Base-by-base conservation (phyloP, 2,888 invertebrate species). In the Thereva unica region DNA sequence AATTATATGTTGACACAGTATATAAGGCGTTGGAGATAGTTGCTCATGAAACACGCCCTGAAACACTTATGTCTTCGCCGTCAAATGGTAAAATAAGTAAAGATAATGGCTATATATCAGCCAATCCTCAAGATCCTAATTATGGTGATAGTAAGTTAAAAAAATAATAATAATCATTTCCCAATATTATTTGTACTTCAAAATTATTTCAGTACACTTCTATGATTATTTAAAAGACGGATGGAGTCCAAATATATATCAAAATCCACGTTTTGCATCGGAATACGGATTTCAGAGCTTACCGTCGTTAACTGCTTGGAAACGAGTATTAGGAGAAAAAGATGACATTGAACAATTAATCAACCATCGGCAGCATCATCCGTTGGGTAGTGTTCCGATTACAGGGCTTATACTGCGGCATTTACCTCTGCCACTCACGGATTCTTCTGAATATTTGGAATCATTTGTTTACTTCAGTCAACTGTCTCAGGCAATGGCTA, bases 231-330 rank as follows among this genome's bases (percentile, higher is more conserved):
- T 87, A 0, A 81, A 83, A 35, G 89, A 98, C 75, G 87, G 89
- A 64, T 98, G 95, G 95, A 83, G 91, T 74, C 84, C 87, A 56
- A 85, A 84, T 67, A 87, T 86, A 5, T 96, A 90, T 77, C 92
- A 92, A 0, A 85, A 85, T 9, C 88, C 95, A 0, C 85, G 98
- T 73, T 97, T 98, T 80, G 88, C 90, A 4, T 97, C 98, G 0
- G 99, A 99, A 80, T 99, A 95, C 77, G 99, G 99, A 1, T 90
- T 92, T 72, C 97, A 98, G 80, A 92, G 96, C 0, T 83, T 93
- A 71, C 96, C 97, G 0, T 88, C 90, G 1, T 77, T 89, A 12
- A 82, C 83, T 45, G 87, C 93, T 0, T 84, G 93, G 80, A 76
- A 82, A 52, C 84, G 85, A 10, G 89, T 88, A 0, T 83, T 86